Conservation (phyloP, 2,113 vertebrate genomes). For the Erinaceus europaeus region DNA sequence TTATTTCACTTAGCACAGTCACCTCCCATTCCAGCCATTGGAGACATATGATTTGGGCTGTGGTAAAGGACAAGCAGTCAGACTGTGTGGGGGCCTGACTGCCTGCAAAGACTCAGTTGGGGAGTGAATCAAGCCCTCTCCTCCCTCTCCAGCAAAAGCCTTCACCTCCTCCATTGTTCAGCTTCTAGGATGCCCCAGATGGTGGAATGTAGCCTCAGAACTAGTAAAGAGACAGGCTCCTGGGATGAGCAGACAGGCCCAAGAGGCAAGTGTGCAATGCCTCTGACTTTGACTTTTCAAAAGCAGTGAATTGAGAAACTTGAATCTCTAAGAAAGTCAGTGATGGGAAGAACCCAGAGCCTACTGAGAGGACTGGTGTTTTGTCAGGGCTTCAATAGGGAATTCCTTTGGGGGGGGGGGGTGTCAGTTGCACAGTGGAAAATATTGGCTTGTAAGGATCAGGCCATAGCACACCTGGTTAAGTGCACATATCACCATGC, state of each 20-base stretch:
- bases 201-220: background rate
- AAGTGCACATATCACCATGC: no score
- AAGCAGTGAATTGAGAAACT: background rate
- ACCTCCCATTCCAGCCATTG: no score
- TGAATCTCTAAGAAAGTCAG: background rate
- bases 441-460: no score
- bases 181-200: rapidly evolving
- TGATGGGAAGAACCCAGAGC: background rate
- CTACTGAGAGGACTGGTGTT: background rate
- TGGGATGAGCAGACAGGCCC: rapidly evolving
- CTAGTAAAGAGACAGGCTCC: background rate
- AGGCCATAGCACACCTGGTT: no score
- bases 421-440: no score
- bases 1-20: no score
- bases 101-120: no score
- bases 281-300: background rate
- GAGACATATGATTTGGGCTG: background rate
- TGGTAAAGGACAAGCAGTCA: background rate
- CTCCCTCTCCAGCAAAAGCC: no score
- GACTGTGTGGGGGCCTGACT: rapidly evolving
- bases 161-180: no score
- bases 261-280: no score
- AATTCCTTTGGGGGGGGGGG: background rate
- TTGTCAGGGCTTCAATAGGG: background rate
- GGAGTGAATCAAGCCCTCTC: rapidly evolving